phyloP scores from a whole-genome alignment of 2,888 invertebrate species.

The Pandemis corylana region DNA sequence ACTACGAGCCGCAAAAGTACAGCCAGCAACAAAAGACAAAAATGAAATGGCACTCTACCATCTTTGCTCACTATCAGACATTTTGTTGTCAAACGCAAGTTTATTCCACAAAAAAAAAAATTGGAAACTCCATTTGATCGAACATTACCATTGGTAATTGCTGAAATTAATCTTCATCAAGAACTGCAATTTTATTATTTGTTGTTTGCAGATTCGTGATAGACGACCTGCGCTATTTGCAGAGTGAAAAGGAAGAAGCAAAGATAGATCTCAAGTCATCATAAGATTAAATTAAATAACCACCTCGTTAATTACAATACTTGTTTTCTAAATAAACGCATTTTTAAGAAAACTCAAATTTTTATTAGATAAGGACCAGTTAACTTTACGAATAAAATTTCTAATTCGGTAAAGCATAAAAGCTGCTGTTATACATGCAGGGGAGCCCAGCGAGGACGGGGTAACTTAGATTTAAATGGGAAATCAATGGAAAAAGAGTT shows the following conservation, averaged over 20 bases:
- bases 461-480: background rate
- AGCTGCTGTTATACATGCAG: background rate
- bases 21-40: no score
- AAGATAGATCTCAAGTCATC: constrained; percentile 60
- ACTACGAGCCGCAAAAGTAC: no score
- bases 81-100: no score
- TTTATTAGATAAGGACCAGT: background rate
- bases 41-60: no score
- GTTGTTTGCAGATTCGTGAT: constrained; percentile 87
- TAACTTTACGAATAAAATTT: background rate
- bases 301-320: constrained; percentile 2
- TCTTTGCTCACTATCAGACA: no score
- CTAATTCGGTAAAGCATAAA: background rate
- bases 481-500: background rate
- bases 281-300: constrained; percentile 48
- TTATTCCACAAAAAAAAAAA: no score
- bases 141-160: no score
- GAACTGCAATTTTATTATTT: no score
- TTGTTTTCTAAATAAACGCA: background rate
- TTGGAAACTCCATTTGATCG: no score
- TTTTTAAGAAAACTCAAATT: background rate
- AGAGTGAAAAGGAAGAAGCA: constrained; percentile 50
- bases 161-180: no score
- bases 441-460: no score
- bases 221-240: constrained; percentile 85